Conservation (phyloP, 2,113 vertebrate genomes). For the Lophius piscatorius region DNA sequence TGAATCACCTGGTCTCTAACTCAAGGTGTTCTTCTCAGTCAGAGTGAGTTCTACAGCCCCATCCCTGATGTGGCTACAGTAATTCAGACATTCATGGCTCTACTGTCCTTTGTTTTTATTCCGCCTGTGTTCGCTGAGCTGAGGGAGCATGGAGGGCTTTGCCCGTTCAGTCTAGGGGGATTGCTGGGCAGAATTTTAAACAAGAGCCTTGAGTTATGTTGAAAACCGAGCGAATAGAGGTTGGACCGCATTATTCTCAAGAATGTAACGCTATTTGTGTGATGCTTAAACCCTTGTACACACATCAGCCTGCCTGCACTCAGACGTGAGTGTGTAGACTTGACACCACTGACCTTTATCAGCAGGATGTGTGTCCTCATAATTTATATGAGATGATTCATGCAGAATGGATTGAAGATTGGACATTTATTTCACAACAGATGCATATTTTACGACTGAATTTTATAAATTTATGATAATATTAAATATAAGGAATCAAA, state of each 20-base stretch:
- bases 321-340: conserved; percentile 1
- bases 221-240: conserved; percentile 25
- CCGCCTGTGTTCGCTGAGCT: conserved; percentile 6
- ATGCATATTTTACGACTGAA: too few species aligned
- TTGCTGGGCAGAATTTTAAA: conserved; percentile 57
- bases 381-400: neutral
- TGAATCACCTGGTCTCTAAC: conserved; percentile 1
- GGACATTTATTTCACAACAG: neutral
- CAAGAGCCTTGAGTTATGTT: conserved; percentile 42
- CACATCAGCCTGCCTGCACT: conserved; percentile 1
- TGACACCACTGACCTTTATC: conserved; percentile 15
- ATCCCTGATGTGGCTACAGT: neutral
- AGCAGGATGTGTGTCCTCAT: neutral
- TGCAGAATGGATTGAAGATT: neutral
- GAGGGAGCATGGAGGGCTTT: conserved; percentile 20
- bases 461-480: too few species aligned
- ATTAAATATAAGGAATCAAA: too few species aligned
- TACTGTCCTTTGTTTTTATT: conserved; percentile 16
- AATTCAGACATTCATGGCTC: neutral
- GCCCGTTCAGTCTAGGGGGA: conserved; percentile 31
- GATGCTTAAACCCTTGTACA: neutral
- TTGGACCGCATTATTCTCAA: conserved; percentile 13
- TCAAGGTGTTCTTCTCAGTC: conserved; percentile 6
- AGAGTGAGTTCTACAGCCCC: neutral
- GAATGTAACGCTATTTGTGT: conserved; percentile 17